Conservation (phyloP, 2,113 vertebrate genomes). For the Lampris incognitus region DNA sequence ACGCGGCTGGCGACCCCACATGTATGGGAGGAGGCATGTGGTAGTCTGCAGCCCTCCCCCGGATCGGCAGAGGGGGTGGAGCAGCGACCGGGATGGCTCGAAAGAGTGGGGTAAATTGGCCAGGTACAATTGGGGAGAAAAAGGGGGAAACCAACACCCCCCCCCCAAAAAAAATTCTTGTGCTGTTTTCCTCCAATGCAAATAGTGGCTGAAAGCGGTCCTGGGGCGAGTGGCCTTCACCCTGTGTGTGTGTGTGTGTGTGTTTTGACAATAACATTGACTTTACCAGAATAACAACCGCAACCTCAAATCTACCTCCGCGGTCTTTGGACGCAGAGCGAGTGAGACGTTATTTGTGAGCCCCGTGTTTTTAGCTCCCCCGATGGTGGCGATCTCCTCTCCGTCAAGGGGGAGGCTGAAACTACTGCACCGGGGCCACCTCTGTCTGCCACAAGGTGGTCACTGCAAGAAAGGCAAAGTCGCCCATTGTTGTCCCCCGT, state of each 20-base stretch:
- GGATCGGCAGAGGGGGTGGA: no score
- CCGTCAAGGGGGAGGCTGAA: background rate
- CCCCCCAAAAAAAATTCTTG: background rate
- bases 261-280: background rate
- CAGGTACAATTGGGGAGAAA: no score
- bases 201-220: background rate
- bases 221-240: slow-evolving; percentile 11
- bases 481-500: slow-evolving; percentile 13
- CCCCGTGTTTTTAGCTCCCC: slow-evolving; percentile 33
- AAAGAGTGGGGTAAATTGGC: no score
- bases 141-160: no score
- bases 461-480: slow-evolving; percentile 30
- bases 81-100: no score
- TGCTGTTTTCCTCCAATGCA: slow-evolving; percentile 20
- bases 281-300: background rate
- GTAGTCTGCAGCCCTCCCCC: no score
- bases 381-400: slow-evolving; percentile 27
- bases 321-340: slow-evolving; percentile 6
- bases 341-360: slow-evolving; percentile 21
- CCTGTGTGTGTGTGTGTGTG: background rate
- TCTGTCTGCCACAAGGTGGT: slow-evolving; percentile 3
- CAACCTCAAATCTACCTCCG: slow-evolving; percentile 4
- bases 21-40: no score
- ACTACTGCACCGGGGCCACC: background rate
- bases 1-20: no score